Percentiles rank a stretch among this genome's conserved stretches.
phyloP scores from a whole-genome alignment of 2,888 invertebrate species.

The Epicampocera succincta region DNA sequence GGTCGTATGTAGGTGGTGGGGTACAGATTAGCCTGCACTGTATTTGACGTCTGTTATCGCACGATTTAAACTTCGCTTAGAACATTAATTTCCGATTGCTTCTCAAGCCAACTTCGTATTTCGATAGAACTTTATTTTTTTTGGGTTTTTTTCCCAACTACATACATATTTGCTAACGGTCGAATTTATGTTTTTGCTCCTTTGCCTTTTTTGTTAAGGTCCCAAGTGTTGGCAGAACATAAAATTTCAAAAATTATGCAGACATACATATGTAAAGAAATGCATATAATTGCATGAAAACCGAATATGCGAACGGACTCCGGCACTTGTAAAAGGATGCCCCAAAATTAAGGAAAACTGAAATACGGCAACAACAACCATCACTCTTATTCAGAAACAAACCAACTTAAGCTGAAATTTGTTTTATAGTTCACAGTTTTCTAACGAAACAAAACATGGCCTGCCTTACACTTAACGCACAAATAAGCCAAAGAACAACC shows the following conservation, averaged over 20 bases:
- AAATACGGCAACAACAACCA: constrained; percentile 46
- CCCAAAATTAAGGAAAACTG: constrained; percentile 35
- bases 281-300: not conserved
- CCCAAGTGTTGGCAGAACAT: constrained; percentile 55
- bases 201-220: constrained; percentile 29
- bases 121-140: not conserved
- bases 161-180: constrained; percentile 6
- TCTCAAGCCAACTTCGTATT: not conserved
- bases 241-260: constrained; percentile 13
- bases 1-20: too few species aligned
- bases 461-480: constrained; percentile 33
- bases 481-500: constrained; percentile 11
- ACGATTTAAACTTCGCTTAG: too few species aligned
- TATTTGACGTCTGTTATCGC: too few species aligned
- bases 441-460: constrained; percentile 16
- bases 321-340: constrained; percentile 60
- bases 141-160: not conserved
- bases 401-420: constrained; percentile 9
- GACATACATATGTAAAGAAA: too few species aligned
- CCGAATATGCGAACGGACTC: constrained; percentile 44
- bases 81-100: too few species aligned
- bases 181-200: too few species aligned
- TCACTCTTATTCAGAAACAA: constrained; percentile 45
- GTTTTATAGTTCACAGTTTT: constrained; percentile 8
- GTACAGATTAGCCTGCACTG: too few species aligned